These are phyloP conservation scores for Papilio protenor DNA, from an alignment of 2,888 invertebrate genomes.

Conservation along the genomic window DNA sequence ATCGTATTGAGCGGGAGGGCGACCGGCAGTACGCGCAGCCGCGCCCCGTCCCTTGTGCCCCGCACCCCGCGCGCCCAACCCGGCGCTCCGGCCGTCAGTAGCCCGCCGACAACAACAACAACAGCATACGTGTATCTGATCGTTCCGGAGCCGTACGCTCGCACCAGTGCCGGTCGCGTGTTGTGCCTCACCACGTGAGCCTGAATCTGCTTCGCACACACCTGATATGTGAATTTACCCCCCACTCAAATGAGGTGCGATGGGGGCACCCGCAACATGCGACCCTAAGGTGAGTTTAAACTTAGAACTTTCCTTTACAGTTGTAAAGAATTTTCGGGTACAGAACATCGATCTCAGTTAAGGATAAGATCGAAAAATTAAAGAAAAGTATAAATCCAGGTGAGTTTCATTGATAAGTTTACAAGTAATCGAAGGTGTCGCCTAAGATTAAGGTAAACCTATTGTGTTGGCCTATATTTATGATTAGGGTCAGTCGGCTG, in stretches of 20 bases:
- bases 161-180: constrained; percentile 60
- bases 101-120: constrained; percentile 55
- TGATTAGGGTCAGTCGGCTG: constrained; percentile 52
- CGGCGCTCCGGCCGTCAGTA: constrained; percentile 61
- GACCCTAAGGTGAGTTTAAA: constrained; percentile 76
- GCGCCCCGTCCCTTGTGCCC: constrained; percentile 63
- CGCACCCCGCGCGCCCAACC: constrained; percentile 58
- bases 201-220: constrained; percentile 52
- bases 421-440: constrained; percentile 11
- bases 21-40: constrained; percentile 70
- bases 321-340: constrained; percentile 23
- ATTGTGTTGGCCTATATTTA: constrained; percentile 43
- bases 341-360: constrained; percentile 2
- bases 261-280: constrained; percentile 72
- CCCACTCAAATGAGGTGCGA: constrained; percentile 66
- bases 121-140: constrained; percentile 64
- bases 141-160: constrained; percentile 52
- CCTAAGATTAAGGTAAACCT: constrained; percentile 36
- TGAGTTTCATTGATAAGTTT: constrained; percentile 21
- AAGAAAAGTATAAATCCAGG: constrained; percentile 18
- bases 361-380: background rate
- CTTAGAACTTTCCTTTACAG: constrained; percentile 35
- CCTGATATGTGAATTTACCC: constrained; percentile 70
- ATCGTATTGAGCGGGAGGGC: constrained; percentile 77
- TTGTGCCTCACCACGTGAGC: constrained; percentile 65